Evolutionary conservation across 64 coral and sea anemone genomes (phyloP), one percentile per base, ranked within the genome.

Genomic region (Montipora efflorescens): DNA sequence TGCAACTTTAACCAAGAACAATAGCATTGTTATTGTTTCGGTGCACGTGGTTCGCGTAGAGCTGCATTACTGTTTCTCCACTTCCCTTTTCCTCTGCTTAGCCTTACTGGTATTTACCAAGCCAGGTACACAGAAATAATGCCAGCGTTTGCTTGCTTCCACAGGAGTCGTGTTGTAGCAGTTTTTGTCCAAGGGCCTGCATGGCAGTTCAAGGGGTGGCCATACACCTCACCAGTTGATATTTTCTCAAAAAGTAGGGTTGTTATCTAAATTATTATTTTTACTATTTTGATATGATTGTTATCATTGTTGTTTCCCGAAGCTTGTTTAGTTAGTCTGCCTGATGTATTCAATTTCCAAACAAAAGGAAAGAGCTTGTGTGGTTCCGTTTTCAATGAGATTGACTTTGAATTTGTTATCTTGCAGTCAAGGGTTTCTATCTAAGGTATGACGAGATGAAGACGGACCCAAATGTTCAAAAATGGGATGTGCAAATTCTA

Each of bases 161-260:
- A 58, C 21, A 99, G 98, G 98, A 95, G 94, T 67, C 98, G 98
- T 69, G 98, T 99, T 8, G 98, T 99, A 48, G 95, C 98, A 67
- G 98, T 99, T 23, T 99, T 99, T 96, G 98, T 99, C 0, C 98
- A 99, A 75, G 98, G 98, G 3, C 98, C 98, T 21, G 88, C 98
- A 5, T 99, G 95, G 98, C 98, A 99, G 75, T 99, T 99, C 79
- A 99, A 99, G 47, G 98, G 98, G 47, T 99, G 98, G 98, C 98
- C 98, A 1, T 99, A 95, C 95, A 91, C 90, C 78, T 99, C 98
- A 0, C 98, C 98, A 36, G 95, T 96, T 21, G 95, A 99, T 75
- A 99, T 99, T 74, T 99, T 99, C 85, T 94, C 87, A 59, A 99
- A 99, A 94, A 88, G 98, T 99, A 93, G 49, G 97, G 79, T 48